Base-by-base conservation (phyloP, 2,797 vertebrate species). In the Hyperoplus lanceolatus region DNA sequence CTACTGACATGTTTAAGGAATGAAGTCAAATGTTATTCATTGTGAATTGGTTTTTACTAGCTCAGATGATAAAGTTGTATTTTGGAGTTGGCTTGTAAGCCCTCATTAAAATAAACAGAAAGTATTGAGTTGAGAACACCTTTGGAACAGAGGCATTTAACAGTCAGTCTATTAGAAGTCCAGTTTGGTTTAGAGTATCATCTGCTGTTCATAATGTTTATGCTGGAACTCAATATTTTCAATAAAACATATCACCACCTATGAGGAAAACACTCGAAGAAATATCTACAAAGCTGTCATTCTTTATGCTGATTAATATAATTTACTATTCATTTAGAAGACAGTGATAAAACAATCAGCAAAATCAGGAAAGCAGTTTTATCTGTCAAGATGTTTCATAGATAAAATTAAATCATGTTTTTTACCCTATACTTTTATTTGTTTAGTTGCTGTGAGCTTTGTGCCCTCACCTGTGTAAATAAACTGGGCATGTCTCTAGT, bases 161-260 rank as follows among this genome's bases (percentile, higher is more conserved):
- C 43, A 45, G n/a, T 62, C 13, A 15, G 11, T 53, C n/a, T 29
- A 14, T 29, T 13, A n/a, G 11, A 53, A 41, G 57, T 12, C 1
- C 12, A 57, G 70, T 55, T 60, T 36, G n/a, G 50, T 29, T 6
- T 65, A 7, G 36, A 70, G 57, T 4, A 9, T 54, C 48, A 11
- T 42, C 72, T 75, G 43, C 36, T 60, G 73, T 69, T 60, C 13
- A 49, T 29, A 36, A 38, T 54, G n/a, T 63, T 59, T 1, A 53
- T 46, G 15, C 54, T 10, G 38, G 57, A 53, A 29, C 68, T 21
- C 11, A 42, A 70, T 29, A 12, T 71, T 60, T 48, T 46, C 8
- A 50, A 51, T 29, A 16, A 50, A 51, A 43, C 13, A n/a, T 5
- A 57, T 58, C 7, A 18, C 65, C 8, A 16, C 5, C 11, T 4